phyloP scores from a whole-genome alignment of 1,140 invertebrate genomes.

The Drosophila grimshawi region DNA sequence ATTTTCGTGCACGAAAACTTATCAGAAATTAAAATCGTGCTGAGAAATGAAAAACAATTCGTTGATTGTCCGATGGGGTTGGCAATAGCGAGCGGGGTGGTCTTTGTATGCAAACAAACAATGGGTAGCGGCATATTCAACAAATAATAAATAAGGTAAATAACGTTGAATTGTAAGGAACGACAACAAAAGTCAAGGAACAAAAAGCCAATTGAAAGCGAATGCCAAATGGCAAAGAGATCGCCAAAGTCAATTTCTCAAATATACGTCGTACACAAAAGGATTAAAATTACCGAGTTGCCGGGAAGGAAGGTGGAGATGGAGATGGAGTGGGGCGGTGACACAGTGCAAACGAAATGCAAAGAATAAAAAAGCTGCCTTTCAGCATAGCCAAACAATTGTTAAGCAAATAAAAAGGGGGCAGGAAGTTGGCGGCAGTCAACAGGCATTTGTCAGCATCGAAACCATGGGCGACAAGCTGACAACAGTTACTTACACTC shows the following conservation, averaged over 20 bases:
- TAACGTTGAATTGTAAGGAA: conserved; percentile 67
- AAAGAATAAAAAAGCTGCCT: conserved; percentile 31
- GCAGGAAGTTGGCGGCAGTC: conserved; percentile 32
- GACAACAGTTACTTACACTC: conserved; percentile 33
- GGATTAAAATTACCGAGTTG: conserved; percentile 54
- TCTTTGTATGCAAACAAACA: conserved; percentile 30
- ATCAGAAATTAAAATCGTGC: conserved; percentile 70
- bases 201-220: conserved; percentile 56
- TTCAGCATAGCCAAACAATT: conserved; percentile 46
- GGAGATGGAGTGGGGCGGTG: neutral
- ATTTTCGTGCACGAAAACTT: conserved; percentile 62
- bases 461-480: conserved; percentile 33
- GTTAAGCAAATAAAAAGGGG: conserved; percentile 37
- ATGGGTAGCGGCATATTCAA: conserved; percentile 63
- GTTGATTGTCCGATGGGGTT: neutral
- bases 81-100: neutral
- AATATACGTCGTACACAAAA: conserved; percentile 66
- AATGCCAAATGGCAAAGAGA: conserved; percentile 24
- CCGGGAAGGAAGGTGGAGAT: neutral
- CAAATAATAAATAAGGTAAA: conserved; percentile 70
- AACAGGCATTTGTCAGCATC: conserved; percentile 51
- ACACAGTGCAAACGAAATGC: conserved; percentile 9
- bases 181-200: conserved; percentile 48
- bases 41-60: conserved; percentile 48
- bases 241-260: conserved; percentile 66